phyloP scores from a whole-genome alignment of 2,113 vertebrate genomes.

The Nettapus auritus region DNA sequence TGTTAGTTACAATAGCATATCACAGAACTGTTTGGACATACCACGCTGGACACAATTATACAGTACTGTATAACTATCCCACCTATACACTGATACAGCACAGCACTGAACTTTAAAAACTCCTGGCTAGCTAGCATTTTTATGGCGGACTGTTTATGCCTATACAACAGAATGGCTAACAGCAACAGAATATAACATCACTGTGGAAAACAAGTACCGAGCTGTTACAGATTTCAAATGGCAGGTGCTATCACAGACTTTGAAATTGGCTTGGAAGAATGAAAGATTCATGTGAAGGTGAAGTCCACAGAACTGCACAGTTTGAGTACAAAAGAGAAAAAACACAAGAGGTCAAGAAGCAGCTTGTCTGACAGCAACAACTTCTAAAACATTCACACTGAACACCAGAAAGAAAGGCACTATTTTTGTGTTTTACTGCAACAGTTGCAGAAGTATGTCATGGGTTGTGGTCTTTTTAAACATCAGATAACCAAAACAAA shows the following conservation, averaged over 20 bases:
- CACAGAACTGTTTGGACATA: not conserved
- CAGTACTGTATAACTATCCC: not conserved
- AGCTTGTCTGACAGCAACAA: not conserved
- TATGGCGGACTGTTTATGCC: not conserved
- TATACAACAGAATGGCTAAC: not conserved
- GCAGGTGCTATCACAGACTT: not conserved
- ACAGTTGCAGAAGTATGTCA: not conserved
- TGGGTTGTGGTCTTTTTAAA: not conserved
- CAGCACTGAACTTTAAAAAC: not conserved
- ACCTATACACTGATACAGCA: accelerated
- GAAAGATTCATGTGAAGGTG: not conserved
- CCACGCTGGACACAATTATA: not conserved
- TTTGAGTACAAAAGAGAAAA: not conserved
- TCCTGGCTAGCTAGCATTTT: not conserved
- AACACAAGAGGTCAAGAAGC: not conserved
- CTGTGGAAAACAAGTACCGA: not conserved
- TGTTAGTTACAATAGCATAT: accelerated
- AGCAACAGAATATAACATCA: not conserved
- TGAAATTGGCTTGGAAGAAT: not conserved
- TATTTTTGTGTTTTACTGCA: not conserved
- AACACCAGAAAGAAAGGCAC: not conserved
- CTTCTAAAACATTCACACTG: not conserved
- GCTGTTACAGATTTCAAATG: not conserved
- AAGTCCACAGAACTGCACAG: not conserved
- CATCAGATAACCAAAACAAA: not conserved